phyloP scores from a whole-genome alignment of 2,888 invertebrate genomes.

The Fragum fragum region DNA sequence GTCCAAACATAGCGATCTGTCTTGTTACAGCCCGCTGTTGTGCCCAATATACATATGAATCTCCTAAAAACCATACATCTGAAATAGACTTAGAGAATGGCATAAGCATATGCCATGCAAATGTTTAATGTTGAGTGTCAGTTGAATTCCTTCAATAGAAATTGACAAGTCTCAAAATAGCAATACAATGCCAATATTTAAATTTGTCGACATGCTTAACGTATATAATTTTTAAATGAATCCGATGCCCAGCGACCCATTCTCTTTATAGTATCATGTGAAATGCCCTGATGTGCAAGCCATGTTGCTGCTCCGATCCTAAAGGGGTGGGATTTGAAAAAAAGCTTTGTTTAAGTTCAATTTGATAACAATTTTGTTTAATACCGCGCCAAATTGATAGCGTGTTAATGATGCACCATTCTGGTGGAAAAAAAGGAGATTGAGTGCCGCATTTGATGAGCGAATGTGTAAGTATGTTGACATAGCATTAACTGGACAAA shows the following conservation, averaged over 20 bases:
- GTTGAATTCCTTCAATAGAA: neutral
- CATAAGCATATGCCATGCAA: neutral
- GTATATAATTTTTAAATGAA: conserved; percentile 10
- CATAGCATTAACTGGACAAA: conserved; percentile 26
- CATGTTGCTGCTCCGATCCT: conserved; percentile 11
- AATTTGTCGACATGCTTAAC: neutral
- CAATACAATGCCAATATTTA: neutral
- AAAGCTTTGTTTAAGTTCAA: neutral
- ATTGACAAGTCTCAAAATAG: neutral
- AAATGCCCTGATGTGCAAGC: neutral
- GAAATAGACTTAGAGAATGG: conserved; percentile 5
- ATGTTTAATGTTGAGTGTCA: neutral
- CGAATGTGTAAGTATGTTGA: neutral
- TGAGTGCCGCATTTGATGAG: neutral
- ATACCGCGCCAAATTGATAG: conserved; percentile 30
- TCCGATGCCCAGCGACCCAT: conserved; percentile 13
- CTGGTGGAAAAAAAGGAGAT: conserved; percentile 17
- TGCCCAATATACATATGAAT: neutral
- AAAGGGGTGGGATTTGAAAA: conserved; percentile 17
- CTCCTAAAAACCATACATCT: conserved; percentile 24
- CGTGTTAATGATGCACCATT: neutral
- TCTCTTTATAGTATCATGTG: conserved; percentile 3
- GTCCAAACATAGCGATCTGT: too few species aligned
- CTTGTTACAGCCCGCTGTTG: too few species aligned
- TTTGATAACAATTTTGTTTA: neutral